Base-by-base conservation (phyloP, 1,140 invertebrate genomes). In the Psilanteris sp. region DNA sequence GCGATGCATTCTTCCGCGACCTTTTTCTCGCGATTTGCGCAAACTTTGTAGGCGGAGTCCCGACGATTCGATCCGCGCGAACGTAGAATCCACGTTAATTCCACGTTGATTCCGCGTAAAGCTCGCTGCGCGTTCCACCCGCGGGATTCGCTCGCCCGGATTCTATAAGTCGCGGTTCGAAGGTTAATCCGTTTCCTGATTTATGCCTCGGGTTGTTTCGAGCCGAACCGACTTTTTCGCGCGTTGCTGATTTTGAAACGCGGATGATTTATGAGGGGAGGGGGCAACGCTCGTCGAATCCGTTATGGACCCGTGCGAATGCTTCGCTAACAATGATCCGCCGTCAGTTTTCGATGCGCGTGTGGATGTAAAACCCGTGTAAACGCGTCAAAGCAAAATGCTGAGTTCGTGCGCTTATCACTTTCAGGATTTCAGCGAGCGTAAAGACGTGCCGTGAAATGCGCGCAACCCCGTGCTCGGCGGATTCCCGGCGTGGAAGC, bases 371-470 rank as follows among this genome's bases (percentile, higher is more conserved):
- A 50, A 50, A 34, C n/a, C n/a, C n/a, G 16, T 27, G 48, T 55
- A 55, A 39, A 55, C 3, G 22, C 50, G 24, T 41, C 16, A 11
- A 6, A 11, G 37, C 27, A 37, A 68, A 68, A 57, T 68, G 41
- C 36, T 68, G 52, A 50, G 43, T 48, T 57, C 52, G 52, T 50
- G 67, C 44, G 46, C 46, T 52, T 43, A 39, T 68, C 62, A 48
- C 62, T 52, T 71, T 61, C 36, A 37, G 55, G 29, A 54, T 71
- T 54, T 61, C 55, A 54, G 39, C 18, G 31, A 37, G 9, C 52
- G 52, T 59, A 37, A n/a, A 46, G 50, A 50, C 48, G 50, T 64
- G 68, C 32, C n/a, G 64, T 41, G 50, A 46, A 64, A 44, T 71
- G 50, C 41, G 39, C 31, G 52, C 52, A 43, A 54, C 39, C 39